phyloP scores from a whole-genome alignment of 2,888 invertebrate genomes.

The Caenorhabditis japonica region DNA sequence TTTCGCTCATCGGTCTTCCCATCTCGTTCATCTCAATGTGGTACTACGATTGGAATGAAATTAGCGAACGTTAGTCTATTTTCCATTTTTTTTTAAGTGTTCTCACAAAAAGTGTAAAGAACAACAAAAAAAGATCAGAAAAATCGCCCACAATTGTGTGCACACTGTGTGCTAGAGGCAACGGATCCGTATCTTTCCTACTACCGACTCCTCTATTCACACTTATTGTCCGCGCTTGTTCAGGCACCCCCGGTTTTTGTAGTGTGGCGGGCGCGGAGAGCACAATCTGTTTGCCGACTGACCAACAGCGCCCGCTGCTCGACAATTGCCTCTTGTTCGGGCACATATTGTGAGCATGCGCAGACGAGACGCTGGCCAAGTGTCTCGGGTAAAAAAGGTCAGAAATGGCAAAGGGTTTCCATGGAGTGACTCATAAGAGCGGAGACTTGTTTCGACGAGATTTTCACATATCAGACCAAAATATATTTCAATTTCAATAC shows the following conservation, averaged over 20 bases:
- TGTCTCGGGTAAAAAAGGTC: constrained; percentile 48
- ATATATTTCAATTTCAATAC: no score
- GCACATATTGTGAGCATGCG: constrained; percentile 29
- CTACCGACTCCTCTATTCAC: constrained; percentile 26
- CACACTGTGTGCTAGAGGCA: constrained; percentile 14
- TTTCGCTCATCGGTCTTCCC: constrained; percentile 91
- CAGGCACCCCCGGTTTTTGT: no score
- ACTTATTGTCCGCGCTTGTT: constrained; percentile 5
- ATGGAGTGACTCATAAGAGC: no score
- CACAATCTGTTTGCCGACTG: constrained; percentile 30
- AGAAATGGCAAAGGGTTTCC: constrained; percentile 32
- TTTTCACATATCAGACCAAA: no score
- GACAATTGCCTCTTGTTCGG: constrained; percentile 12
- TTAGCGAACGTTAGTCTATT: constrained; percentile 64
- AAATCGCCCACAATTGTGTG: constrained; percentile 22
- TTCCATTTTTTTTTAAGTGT: no score
- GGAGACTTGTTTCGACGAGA: no score
- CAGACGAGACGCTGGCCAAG: constrained; percentile 31
- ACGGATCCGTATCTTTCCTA: constrained; percentile 37
- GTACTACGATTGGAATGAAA: constrained; percentile 71
- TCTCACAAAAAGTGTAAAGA: no score
- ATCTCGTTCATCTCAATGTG: constrained; percentile 83
- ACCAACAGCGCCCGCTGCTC: neutral
- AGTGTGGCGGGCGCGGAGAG: constrained; percentile 3
- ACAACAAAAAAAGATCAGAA: no score